A percentile compares a stretch with the other conserved stretches of the same genome.
phyloP scores from a whole-genome alignment of 2,888 invertebrate genomes.

The Atrina japonica region DNA sequence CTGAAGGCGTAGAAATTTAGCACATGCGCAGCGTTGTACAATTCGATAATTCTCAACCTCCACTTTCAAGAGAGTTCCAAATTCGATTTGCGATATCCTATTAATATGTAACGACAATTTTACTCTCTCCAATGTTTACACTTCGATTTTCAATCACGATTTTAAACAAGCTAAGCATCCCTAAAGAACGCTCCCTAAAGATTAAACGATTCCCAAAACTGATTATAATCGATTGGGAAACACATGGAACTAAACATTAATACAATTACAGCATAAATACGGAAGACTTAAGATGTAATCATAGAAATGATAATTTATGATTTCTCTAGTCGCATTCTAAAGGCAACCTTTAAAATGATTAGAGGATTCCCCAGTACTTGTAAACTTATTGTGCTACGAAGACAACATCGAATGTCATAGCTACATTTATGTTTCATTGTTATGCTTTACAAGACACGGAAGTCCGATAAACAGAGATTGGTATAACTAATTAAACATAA shows the following conservation, averaged over 20 bases:
- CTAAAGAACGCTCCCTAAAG: conserved; percentile 14
- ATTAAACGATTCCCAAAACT: background rate
- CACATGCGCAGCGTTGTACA: conserved; percentile 35
- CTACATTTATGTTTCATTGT: no score
- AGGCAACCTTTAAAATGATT: no score
- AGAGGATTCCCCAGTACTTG: no score
- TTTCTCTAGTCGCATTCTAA: no score
- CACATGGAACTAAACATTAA: no score
- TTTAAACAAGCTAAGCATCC: conserved; percentile 1
- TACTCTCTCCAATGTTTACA: conserved; percentile 21
- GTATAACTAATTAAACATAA: no score
- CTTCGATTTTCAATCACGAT: conserved; percentile 12
- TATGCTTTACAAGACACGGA: no score
- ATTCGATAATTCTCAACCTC: conserved; percentile 41
- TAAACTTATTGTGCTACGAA: no score
- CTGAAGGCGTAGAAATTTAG: conserved; percentile 30
- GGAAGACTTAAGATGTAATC: background rate
- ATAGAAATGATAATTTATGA: background rate
- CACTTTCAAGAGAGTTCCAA: conserved; percentile 28
- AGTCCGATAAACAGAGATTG: no score
- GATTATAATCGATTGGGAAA: no score
- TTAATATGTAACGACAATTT: conserved; percentile 33
- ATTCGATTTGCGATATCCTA: conserved; percentile 43
- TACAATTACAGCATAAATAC: background rate
- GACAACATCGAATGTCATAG: no score